phyloP scores from a whole-genome alignment of 37 sponge, comb jelly and placozoan species.

The Chondrilla cf. caribensis region DNA sequence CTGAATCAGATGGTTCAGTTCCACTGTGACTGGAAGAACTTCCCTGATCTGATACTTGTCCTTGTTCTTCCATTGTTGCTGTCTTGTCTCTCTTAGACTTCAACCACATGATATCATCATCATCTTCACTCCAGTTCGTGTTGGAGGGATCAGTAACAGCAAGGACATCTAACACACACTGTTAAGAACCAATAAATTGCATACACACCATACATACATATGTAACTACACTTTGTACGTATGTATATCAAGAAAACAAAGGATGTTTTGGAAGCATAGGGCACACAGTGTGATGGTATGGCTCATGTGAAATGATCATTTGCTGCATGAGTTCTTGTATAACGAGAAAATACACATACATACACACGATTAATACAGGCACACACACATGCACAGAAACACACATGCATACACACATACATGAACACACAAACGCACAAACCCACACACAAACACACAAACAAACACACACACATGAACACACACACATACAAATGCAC shows the following conservation, averaged over 20 bases:
- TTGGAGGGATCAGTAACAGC: neutral
- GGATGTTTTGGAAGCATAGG: no score
- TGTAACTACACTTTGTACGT: neutral
- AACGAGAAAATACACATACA: no score
- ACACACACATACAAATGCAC: neutral
- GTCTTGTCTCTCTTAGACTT: neutral
- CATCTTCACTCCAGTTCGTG: neutral
- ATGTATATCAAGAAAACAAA: neutral
- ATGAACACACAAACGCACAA: neutral
- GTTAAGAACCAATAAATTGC: neutral
- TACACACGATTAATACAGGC: neutral
- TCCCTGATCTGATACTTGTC: neutral
- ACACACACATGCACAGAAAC: neutral
- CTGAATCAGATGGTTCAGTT: neutral
- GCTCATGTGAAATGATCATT: no score
- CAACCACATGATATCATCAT: conserved; percentile 20
- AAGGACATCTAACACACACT: neutral
- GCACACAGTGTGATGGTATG: no score
- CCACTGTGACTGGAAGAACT: neutral
- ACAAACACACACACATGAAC: neutral
- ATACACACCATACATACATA: neutral
- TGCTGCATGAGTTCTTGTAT: no score
- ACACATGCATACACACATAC: conserved; percentile 2
- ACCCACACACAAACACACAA: no score
- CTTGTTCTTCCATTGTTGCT: neutral